Percentiles rank a stretch among this genome's conserved stretches.
Evolutionary conservation across 2,888 invertebrate genomes (phyloP).

Genomic region (Tinea trinotella): DNA sequence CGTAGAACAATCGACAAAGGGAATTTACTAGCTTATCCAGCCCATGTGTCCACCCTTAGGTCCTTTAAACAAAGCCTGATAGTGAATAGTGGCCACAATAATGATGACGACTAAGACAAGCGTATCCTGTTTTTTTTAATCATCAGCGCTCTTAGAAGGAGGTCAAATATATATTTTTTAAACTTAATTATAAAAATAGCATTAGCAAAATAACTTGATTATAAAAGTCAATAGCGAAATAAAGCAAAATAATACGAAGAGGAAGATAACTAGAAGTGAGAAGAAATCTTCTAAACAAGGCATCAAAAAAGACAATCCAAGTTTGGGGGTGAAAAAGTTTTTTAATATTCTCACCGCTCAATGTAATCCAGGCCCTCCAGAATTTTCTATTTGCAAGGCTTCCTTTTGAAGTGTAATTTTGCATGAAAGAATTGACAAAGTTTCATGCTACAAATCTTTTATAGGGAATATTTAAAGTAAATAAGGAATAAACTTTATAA

Average conservation of each 20-base stretch:
- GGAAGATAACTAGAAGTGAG: constrained; percentile 11
- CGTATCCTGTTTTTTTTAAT: too few relatives aligned
- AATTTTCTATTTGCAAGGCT: constrained; percentile 47
- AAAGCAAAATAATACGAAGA: constrained; percentile 8
- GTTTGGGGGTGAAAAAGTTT: constrained; percentile 55
- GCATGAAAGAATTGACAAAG: constrained; percentile 63
- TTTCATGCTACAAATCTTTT: constrained; percentile 32
- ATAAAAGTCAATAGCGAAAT: constrained; percentile 6
- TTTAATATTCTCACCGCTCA: constrained; percentile 68
- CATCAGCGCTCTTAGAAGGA: too few relatives aligned
- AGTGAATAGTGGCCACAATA: too few relatives aligned
- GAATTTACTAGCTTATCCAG: too few relatives aligned
- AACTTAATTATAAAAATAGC: too few relatives aligned
- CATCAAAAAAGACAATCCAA: constrained; percentile 66
- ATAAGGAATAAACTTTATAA: not conserved
- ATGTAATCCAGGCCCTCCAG: constrained; percentile 56
- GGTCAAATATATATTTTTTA: too few relatives aligned
- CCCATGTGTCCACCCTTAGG: too few relatives aligned
- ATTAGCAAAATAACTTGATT: too few relatives aligned
- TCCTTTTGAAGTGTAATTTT: constrained; percentile 59
- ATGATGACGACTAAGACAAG: too few relatives aligned
- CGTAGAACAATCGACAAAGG: too few relatives aligned
- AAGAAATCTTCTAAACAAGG: constrained; percentile 34
- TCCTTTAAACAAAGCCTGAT: too few relatives aligned
- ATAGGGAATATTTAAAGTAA: not conserved